Conservation (phyloP, 2,113 vertebrate genomes). For the Delphinus delphis region DNA sequence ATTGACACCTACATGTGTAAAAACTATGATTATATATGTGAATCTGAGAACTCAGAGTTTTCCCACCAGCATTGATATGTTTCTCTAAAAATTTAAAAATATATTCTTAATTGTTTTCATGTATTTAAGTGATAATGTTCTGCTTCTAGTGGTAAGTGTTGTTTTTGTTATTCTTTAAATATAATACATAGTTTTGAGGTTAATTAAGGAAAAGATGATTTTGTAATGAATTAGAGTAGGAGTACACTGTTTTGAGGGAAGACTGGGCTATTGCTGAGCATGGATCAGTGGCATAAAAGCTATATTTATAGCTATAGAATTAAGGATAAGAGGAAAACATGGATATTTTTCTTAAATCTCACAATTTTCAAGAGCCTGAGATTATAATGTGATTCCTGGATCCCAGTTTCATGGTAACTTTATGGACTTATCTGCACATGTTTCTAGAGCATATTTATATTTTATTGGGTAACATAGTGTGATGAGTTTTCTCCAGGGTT, state of each 20-base stretch:
- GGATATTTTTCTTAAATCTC: background rate
- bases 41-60: background rate
- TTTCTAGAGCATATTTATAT: conserved; percentile 26
- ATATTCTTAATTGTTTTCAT: background rate
- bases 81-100: background rate
- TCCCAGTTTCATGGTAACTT: conserved; percentile 6
- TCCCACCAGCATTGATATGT: background rate
- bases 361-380: background rate
- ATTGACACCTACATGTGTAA: background rate
- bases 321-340: background rate
- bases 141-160: background rate
- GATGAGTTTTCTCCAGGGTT: background rate
- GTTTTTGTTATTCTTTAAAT: background rate
- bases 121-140: background rate
- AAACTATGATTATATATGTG: background rate
- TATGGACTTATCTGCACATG: background rate
- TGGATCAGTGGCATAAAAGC: background rate
- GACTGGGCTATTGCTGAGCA: background rate
- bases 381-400: background rate
- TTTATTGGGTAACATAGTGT: background rate
- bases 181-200: conserved; percentile 9
- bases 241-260: background rate
- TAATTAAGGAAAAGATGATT: background rate
- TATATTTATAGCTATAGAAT: background rate
- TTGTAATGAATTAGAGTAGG: conserved; percentile 16